phyloP scores from a whole-genome alignment of 2,113 vertebrate species.

The Chelonoidis abingdonii region DNA sequence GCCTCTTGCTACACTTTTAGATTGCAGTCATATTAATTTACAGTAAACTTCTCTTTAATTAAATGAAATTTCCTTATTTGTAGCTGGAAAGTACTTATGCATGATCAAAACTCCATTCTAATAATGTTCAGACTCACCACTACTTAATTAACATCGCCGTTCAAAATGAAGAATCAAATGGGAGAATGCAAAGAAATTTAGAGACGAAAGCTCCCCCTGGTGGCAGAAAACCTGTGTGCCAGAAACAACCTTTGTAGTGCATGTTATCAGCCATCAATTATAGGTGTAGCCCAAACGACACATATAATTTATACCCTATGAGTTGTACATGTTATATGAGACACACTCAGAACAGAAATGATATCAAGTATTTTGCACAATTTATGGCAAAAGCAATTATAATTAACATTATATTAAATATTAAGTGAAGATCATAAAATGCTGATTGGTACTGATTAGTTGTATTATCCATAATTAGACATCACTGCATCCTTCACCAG shows the following conservation, averaged over 20 bases:
- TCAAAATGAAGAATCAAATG: not conserved
- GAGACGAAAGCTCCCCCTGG: not conserved
- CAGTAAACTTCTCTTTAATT: conserved; percentile 68
- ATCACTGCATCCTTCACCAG: conserved; percentile 72
- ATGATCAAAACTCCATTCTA: conserved; percentile 64
- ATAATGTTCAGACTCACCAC: conserved; percentile 28
- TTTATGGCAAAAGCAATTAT: conserved; percentile 75
- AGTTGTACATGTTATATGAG: not conserved
- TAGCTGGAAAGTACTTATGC: conserved; percentile 67
- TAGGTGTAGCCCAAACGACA: not conserved
- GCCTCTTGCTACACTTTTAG: not conserved
- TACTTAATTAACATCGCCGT: conserved; percentile 56
- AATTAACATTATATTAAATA: conserved; percentile 79
- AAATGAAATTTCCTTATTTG: conserved; percentile 71
- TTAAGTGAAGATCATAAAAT: conserved; percentile 78
- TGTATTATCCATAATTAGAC: conserved; percentile 75
- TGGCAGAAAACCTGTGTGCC: not conserved
- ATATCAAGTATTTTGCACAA: conserved; percentile 44
- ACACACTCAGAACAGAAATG: not conserved
- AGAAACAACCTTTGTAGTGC: not conserved
- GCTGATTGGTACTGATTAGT: conserved; percentile 78
- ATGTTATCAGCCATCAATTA: not conserved
- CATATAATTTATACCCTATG: not conserved
- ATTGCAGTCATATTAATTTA: conserved; percentile 56
- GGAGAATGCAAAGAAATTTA: not conserved